Evolutionary conservation across 2,113 vertebrate species (phyloP), one percentile per base, ranked within the genome.

Genomic region (Cryptomyrus ogoouensis): DNA sequence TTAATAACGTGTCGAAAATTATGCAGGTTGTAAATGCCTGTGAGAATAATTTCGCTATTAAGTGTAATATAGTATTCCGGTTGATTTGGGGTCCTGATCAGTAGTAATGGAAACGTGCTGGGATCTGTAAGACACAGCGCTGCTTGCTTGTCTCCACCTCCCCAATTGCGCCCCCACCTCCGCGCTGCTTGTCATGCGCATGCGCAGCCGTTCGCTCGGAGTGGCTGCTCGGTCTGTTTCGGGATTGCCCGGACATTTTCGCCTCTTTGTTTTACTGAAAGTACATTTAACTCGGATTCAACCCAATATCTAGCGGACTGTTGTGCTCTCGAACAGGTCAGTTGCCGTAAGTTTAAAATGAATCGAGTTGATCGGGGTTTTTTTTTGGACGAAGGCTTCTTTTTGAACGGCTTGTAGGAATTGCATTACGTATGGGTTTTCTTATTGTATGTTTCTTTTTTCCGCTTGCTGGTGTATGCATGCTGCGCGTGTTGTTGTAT

Each of bases 181-280:
- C 90, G 46, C 90, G 42, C 93, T 88, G 89, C 89, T 90, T 90
- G 90, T 17, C 90, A 88, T 88, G 95, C 96, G 95, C 95, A 96
- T 96, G 96, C 96, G 94, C 94, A 87, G 42, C 89, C 44, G 90
- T 87, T 91, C 92, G 94, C 93, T 91, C 90, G 91, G 93, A 94
- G 94, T 88, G 94, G 92, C 93, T 94, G 95, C 96, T 97, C 96
- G 96, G 96, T 94, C 94, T 95, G 94, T 96, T 95, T 95, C 94
- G 96, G 95, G 93, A 95, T 93, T 93, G 93, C 94, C 96, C 96
- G 96, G 94, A 95, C 92, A 95, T 96, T 95, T 96, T 96, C 96
- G 96, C 95, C 96, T 96, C 96, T 96, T 96, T 96, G 96, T 96
- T 96, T 95, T 96, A 96, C 95, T 91, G 95, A 92, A 95, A 94